Conservation (phyloP, 2,113 vertebrate species). For the Zosterops pallidus region DNA sequence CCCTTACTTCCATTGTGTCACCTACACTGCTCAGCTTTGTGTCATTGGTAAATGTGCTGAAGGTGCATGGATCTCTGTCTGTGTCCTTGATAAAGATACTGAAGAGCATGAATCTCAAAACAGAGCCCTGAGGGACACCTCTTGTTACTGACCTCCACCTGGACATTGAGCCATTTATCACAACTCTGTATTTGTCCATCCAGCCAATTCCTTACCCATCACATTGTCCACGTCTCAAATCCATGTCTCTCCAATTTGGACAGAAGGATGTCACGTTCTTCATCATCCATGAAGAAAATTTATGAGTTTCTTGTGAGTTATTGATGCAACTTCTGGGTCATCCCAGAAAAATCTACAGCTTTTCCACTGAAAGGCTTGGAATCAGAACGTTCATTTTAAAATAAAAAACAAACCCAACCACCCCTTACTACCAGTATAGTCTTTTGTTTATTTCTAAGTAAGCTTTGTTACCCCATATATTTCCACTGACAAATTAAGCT, state of each 20-base stretch:
- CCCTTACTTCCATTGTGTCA: not conserved
- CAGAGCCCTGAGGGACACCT: not conserved
- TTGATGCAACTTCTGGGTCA: not conserved
- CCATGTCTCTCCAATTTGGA: not conserved
- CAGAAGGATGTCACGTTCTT: not conserved
- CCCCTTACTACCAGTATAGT: not conserved
- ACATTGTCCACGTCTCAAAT: fast-evolving
- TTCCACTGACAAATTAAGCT: not conserved
- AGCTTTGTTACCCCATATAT: not conserved
- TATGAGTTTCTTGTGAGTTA: not conserved
- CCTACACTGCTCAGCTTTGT: not conserved
- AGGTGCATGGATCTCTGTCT: not conserved
- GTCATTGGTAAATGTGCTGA: not conserved
- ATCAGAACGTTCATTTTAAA: not conserved
- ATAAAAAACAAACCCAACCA: not conserved
- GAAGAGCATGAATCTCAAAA: not conserved
- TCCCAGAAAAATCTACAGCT: not conserved
- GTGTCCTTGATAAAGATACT: not conserved
- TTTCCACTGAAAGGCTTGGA: not conserved
- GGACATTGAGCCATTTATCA: not conserved
- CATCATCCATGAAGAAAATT: not conserved
- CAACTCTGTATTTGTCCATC: not conserved
- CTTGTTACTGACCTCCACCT: not conserved
- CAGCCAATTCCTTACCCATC: not conserved
- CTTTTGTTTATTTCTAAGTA: not conserved